phyloP scores from a whole-genome alignment of 2,888 invertebrate species.

The Macroteleia sp. region DNA sequence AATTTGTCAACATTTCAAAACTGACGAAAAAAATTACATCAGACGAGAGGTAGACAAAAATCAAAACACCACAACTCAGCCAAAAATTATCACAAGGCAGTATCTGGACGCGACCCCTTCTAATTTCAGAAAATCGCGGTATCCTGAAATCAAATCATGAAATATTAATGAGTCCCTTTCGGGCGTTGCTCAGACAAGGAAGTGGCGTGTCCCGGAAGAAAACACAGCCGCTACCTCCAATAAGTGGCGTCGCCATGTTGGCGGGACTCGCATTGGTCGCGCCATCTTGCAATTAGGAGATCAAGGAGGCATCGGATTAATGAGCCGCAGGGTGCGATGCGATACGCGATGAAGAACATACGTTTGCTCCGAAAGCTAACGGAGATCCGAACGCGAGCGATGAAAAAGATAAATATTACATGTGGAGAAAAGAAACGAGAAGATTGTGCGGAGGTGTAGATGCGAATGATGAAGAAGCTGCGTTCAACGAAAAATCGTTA shows the following conservation, averaged over 20 bases:
- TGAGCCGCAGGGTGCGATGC: constrained; percentile 76
- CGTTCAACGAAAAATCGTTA: constrained; percentile 24
- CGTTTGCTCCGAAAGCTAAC: not conserved
- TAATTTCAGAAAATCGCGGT: too few species aligned
- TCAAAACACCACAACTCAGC: too few species aligned
- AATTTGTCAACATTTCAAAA: too few species aligned
- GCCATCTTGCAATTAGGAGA: constrained; percentile 83
- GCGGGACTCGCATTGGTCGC: constrained; percentile 36
- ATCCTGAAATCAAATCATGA: too few species aligned
- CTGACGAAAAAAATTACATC: too few species aligned
- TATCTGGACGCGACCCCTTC: too few species aligned
- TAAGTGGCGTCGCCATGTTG: constrained; percentile 30
- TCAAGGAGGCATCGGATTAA: constrained; percentile 81
- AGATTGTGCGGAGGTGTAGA: constrained; percentile 16
- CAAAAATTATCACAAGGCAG: too few species aligned
- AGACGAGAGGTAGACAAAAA: too few species aligned
- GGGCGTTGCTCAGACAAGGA: too few species aligned
- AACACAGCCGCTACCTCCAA: not conserved
- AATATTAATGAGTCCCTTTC: too few species aligned
- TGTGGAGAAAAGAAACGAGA: constrained; percentile 12
- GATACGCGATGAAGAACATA: constrained; percentile 42
- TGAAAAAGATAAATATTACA: constrained; percentile 28
- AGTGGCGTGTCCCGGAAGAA: constrained; percentile 35
- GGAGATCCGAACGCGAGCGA: not conserved
- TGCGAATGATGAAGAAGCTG: not conserved